These are phyloP conservation scores for Hassar affinis DNA, from an alignment of 2,113 vertebrate species.

Conservation along the genomic window DNA sequence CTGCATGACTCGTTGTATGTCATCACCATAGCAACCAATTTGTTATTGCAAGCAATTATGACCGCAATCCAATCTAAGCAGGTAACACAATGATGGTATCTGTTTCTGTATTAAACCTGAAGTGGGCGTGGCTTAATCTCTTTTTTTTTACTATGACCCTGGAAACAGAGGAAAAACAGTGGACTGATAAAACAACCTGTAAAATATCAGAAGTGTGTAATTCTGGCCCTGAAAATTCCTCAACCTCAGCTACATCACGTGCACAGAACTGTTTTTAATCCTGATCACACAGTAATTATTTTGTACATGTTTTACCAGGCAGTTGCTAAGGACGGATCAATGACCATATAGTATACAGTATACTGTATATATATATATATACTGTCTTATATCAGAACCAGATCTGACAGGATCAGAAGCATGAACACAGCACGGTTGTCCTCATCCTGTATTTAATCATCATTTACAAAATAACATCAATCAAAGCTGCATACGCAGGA, in stretches of 20 bases:
- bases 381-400: too few species aligned
- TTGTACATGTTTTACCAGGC: too few species aligned
- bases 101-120: neutral
- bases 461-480: neutral
- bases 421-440: too few species aligned
- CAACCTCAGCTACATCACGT: too few species aligned
- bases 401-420: too few species aligned
- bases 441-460: neutral
- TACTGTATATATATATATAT: too few species aligned
- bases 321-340: too few species aligned
- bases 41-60: neutral
- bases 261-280: neutral
- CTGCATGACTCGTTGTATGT: neutral
- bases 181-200: neutral
- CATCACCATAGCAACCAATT: neutral
- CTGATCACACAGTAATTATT: too few species aligned
- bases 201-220: neutral
- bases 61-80: neutral
- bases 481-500: neutral
- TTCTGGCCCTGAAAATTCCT: neutral
- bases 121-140: neutral
- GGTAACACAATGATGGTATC: neutral
- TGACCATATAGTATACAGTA: too few species aligned
- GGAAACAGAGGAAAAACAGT: too few species aligned
- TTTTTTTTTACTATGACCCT: neutral